Evolutionary conservation across 1,140 invertebrate species (phyloP), one percentile per base, ranked within the genome.

Genomic region (Brachionus koreanus): DNA sequence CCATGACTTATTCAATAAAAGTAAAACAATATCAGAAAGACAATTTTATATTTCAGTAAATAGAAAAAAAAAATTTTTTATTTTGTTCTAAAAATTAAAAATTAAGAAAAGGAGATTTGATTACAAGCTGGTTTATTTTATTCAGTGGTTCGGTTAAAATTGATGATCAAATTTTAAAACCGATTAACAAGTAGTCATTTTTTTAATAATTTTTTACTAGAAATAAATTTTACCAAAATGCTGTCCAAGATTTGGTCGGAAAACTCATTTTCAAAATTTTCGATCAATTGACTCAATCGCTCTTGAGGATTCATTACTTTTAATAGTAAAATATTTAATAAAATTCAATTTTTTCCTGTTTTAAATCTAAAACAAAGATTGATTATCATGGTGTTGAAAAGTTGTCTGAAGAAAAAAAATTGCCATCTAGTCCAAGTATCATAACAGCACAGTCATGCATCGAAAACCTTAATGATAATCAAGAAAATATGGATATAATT

Each of bases 81-180:
- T 16, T 9, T 37, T 19, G 12, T 7, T 19, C 7, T n/a, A 6
- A 0, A 2, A 9, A 10, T 7, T 39, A 39, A 42, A n/a, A 39
- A 39, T 37, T 16, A 39, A 69, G 65, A 69, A 37, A 33, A n/a
- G 65, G 65, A 69, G 65, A 69, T 6, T 69, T 69, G 5, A 69
- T 69, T 37, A n/a, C 3, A 4, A 19, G 37, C 35, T 69, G 65
- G 65, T 69, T 39, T 69, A 39, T 69, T 16, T 4, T 69, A 16
- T 69, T 42, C 12, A 69, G 9, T 69, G 65, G 65, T 69, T 39
- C 37, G 9, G 16, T 69, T 10, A 39, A 39, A 35, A 37, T 39
- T 16, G 65, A 9, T 7, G 37, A 69, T 13, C 25, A 65, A 33
- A 9, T 13, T 3, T 7, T 65, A 13, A 29, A 65, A 33, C 63